Percentiles rank a stretch among this genome's conserved stretches.
Conservation (phyloP, 1,140 invertebrate species). For the Galleria mellonella region DNA sequence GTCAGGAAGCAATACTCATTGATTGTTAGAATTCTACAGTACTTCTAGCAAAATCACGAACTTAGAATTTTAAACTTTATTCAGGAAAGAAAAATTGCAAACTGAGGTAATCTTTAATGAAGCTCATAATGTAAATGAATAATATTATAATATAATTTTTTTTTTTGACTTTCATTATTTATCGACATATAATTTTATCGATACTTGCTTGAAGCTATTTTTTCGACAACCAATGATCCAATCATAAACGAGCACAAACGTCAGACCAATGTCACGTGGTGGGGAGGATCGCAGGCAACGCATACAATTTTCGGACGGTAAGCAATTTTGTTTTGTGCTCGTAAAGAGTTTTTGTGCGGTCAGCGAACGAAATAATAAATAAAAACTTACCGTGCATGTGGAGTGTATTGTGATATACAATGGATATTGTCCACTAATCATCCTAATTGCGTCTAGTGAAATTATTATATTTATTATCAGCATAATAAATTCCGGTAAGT, state of each 20-base stretch:
- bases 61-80: no score
- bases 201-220: neutral
- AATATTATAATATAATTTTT: no score
- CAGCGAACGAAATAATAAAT: neutral
- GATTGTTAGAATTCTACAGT: no score
- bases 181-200: neutral
- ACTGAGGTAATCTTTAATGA: no score
- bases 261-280: conserved; percentile 15
- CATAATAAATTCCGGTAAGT: conserved; percentile 15
- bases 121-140: no score
- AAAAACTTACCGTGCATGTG: conserved; percentile 18
- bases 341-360: conserved; percentile 17
- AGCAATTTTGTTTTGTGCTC: conserved; percentile 11
- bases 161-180: no score
- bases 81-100: no score
- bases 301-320: conserved; percentile 20
- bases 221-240: conserved; percentile 4
- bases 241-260: conserved; percentile 13
- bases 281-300: neutral
- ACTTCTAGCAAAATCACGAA: no score
- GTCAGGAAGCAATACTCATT: no score
- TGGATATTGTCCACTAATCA: conserved; percentile 21
- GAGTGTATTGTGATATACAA: conserved; percentile 21
- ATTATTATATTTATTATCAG: conserved; percentile 8
- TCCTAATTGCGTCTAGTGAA: conserved; percentile 11